phyloP scores from a whole-genome alignment of 2,797 vertebrate species.

The Cyprinella venusta region DNA sequence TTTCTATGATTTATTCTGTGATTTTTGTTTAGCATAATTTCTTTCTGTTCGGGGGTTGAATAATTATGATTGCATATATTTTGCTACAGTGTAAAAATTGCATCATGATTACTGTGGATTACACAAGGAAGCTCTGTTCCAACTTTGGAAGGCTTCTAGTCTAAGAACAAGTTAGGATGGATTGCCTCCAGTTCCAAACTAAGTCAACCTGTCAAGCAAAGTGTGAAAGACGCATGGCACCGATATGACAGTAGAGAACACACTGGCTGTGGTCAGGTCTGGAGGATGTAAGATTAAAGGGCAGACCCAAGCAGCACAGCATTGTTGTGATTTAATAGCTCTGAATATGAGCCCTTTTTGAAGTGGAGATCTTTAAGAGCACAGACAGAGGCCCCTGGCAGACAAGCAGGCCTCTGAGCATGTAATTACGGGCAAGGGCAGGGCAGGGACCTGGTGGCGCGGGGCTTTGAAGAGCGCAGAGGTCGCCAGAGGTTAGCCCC shows the following conservation, averaged over 20 bases:
- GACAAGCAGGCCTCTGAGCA: conserved; percentile 52
- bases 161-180: background rate
- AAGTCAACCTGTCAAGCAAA: background rate
- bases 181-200: conserved; percentile 5
- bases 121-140: conserved; percentile 1
- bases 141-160: background rate
- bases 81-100: background rate
- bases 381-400: conserved; percentile 41
- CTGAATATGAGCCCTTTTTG: conserved; percentile 55
- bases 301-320: conserved; percentile 1
- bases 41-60: background rate
- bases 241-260: background rate
- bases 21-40: background rate
- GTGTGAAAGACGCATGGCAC: conserved; percentile 1
- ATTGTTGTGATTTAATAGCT: conserved; percentile 58
- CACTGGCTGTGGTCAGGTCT: conserved; percentile 29
- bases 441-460: conserved; percentile 43
- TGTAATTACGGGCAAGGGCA: conserved; percentile 56
- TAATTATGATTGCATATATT: background rate
- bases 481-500: conserved; percentile 54
- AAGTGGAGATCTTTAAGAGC: conserved; percentile 50
- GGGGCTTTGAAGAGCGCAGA: conserved; percentile 55
- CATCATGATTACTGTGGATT: background rate
- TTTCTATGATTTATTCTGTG: background rate
- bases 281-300: conserved; percentile 47